These are phyloP conservation scores for Pocillopora grandis DNA, from an alignment of 92 coral and sea anemone species.

Conservation along the genomic window DNA sequence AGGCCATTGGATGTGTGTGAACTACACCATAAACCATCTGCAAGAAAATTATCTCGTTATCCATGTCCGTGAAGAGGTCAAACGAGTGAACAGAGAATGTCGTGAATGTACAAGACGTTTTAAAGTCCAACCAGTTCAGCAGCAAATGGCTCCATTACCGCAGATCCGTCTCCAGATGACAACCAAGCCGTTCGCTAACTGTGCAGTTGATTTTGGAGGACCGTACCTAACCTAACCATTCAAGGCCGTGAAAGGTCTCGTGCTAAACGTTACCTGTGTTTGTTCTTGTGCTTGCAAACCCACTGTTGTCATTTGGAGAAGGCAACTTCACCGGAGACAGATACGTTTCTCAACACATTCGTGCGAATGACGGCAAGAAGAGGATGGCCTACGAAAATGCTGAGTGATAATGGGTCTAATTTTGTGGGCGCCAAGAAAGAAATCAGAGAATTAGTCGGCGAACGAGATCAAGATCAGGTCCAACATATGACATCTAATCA, in stretches of 20 bases:
- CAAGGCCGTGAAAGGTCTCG: slow-evolving; percentile 56
- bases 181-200: slow-evolving; percentile 43
- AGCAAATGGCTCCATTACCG: slow-evolving; percentile 59
- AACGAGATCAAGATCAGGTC: too few species aligned
- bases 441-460: too few species aligned
- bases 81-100: slow-evolving; percentile 26
- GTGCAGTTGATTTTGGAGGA: slow-evolving; percentile 54
- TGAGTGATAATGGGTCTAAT: too few species aligned
- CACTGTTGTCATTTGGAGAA: slow-evolving; percentile 52
- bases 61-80: slow-evolving; percentile 47
- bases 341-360: slow-evolving; percentile 53
- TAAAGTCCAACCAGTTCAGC: slow-evolving; percentile 16
- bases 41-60: slow-evolving; percentile 51
- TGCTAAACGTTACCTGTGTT: slow-evolving; percentile 49
- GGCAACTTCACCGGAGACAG: slow-evolving; percentile 55
- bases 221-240: slow-evolving; percentile 17
- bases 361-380: background rate
- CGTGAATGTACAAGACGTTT: background rate
- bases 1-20: slow-evolving; percentile 60
- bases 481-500: too few species aligned
- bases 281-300: slow-evolving; percentile 58
- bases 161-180: slow-evolving; percentile 31
- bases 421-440: too few species aligned
- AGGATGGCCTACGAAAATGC: too few species aligned
- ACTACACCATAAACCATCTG: slow-evolving; percentile 56